These are phyloP conservation scores for Drosophila demipolita DNA, from an alignment of 2,888 invertebrate genomes.

Conservation along the genomic window DNA sequence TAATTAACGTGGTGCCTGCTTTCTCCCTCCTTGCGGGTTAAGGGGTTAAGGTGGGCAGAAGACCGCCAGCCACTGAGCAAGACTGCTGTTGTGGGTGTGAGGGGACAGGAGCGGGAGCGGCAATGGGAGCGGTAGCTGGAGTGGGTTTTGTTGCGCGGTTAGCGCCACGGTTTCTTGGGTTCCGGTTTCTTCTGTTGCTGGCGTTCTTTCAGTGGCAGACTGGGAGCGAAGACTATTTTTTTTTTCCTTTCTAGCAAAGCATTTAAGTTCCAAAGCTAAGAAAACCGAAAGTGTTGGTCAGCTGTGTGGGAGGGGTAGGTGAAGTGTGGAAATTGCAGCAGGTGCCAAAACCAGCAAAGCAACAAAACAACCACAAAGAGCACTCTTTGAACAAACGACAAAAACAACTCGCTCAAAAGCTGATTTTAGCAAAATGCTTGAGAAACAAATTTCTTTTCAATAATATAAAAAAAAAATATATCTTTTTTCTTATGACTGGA, in stretches of 20 bases:
- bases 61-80: background rate
- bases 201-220: constrained; percentile 47
- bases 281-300: constrained; percentile 63
- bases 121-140: background rate
- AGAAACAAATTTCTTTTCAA: background rate
- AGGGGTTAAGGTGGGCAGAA: constrained; percentile 11
- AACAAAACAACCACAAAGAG: background rate
- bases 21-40: constrained; percentile 53
- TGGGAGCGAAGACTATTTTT: background rate
- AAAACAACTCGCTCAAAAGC: background rate
- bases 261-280: constrained; percentile 47
- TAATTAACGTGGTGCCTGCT: constrained; percentile 72
- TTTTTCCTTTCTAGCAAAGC: constrained; percentile 26
- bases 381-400: background rate
- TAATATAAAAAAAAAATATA: background rate
- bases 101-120: too few species aligned
- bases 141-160: constrained; percentile 47
- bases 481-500: too few species aligned
- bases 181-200: constrained; percentile 62
- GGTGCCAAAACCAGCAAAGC: constrained; percentile 34
- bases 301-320: background rate
- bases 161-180: constrained; percentile 32
- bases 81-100: background rate
- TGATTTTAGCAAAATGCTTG: background rate
- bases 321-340: constrained; percentile 25